Conservation (phyloP, 2,113 vertebrate species). For the Sebastes fasciatus region DNA sequence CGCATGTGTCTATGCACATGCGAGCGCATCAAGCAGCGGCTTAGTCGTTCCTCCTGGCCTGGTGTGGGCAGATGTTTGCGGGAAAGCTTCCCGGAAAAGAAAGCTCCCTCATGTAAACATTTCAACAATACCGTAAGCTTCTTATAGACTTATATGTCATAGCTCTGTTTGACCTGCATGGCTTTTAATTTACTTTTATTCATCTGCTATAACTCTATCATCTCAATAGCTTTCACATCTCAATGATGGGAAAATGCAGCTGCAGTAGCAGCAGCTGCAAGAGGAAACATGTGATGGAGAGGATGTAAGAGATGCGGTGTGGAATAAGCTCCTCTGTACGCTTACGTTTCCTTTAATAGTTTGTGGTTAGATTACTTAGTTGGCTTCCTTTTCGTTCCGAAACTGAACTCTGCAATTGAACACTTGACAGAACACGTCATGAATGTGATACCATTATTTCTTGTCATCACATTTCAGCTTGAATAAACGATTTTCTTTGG, state of each 20-base stretch:
- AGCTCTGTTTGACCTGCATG: slow-evolving; percentile 49
- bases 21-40: slow-evolving; percentile 34
- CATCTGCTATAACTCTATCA: slow-evolving; percentile 13
- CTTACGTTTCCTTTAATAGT: slow-evolving; percentile 17
- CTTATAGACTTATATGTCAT: slow-evolving; percentile 71
- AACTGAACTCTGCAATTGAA: slow-evolving; percentile 23
- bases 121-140: slow-evolving; percentile 77
- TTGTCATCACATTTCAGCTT: slow-evolving; percentile 5
- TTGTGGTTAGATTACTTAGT: background rate
- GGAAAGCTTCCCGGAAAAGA: slow-evolving; percentile 67
- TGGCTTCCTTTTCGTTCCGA: slow-evolving; percentile 14
- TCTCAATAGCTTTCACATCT: slow-evolving; percentile 5
- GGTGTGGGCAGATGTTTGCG: slow-evolving; percentile 79
- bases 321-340: background rate
- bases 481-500: background rate
- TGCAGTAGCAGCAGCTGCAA: background rate
- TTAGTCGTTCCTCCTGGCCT: slow-evolving; percentile 53
- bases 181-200: slow-evolving; percentile 62
- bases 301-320: background rate
- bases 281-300: background rate
- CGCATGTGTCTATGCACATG: slow-evolving; percentile 2
- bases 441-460: slow-evolving; percentile 2
- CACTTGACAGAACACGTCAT: slow-evolving; percentile 3
- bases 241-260: background rate
- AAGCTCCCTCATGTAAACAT: slow-evolving; percentile 73